phyloP scores from a whole-genome alignment of 2,113 vertebrate species.

The Elgaria multicarinata region DNA sequence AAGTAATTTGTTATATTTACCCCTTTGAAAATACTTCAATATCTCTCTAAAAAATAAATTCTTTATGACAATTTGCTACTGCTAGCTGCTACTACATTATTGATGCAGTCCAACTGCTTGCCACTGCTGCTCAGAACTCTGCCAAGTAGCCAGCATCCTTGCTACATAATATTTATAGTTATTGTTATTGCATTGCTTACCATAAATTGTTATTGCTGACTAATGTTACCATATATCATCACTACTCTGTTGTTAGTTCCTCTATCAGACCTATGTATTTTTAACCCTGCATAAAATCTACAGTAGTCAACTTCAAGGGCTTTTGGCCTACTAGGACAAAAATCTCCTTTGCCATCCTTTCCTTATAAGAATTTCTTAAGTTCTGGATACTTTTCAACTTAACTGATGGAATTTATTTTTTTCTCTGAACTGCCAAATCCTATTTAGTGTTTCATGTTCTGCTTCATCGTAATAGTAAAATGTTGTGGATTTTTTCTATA shows the following conservation, averaged over 20 bases:
- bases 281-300: neutral
- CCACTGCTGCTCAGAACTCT: constrained; percentile 12
- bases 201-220: neutral
- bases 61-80: constrained; percentile 1
- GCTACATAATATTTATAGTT: neutral
- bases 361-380: too few species aligned
- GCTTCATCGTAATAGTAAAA: neutral
- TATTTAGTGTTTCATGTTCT: constrained; percentile 1
- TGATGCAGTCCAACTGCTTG: constrained; percentile 13
- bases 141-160: neutral
- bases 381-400: neutral
- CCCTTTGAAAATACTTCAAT: constrained; percentile 49
- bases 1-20: constrained; percentile 51
- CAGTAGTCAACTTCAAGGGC: neutral
- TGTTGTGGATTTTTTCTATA: neutral
- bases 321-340: neutral
- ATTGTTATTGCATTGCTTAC: neutral
- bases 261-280: neutral
- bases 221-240: neutral
- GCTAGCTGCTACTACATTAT: constrained; percentile 16
- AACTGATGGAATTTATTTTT: neutral
- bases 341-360: neutral
- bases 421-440: neutral
- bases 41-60: constrained; percentile 26
- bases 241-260: constrained; percentile 4